These are phyloP conservation scores for Leptogaster cylindrica DNA, from an alignment of 2,888 invertebrate genomes.

Conservation along the genomic window DNA sequence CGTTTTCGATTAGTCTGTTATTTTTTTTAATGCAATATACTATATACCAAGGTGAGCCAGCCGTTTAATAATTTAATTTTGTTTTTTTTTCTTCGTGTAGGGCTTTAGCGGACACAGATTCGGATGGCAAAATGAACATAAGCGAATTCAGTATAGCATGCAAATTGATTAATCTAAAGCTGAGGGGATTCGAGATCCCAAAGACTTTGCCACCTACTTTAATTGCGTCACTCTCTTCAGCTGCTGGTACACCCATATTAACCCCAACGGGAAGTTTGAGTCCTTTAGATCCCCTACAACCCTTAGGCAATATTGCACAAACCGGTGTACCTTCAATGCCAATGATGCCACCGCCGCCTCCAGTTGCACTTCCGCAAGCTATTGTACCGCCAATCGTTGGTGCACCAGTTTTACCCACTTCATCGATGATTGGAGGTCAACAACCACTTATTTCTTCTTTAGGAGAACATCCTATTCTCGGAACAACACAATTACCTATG, in stretches of 20 bases:
- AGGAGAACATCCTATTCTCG: constrained; percentile 45
- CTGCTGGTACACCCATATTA: constrained; percentile 62
- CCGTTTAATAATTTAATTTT: background rate
- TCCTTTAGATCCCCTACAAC: constrained; percentile 57
- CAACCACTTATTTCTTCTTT: constrained; percentile 53
- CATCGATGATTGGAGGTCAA: constrained; percentile 47
- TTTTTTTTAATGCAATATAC: background rate
- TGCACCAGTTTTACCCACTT: constrained; percentile 43
- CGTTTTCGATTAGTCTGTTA: background rate
- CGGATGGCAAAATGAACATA: constrained; percentile 95
- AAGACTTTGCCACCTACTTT: constrained; percentile 80
- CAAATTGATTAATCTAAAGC: constrained; percentile 91
- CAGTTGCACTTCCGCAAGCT: constrained; percentile 37
- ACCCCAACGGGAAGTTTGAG: constrained; percentile 59
- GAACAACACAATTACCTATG: constrained; percentile 44
- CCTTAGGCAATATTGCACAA: constrained; percentile 46
- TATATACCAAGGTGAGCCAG: too few species aligned
- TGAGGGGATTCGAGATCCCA: constrained; percentile 91
- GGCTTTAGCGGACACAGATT: constrained; percentile 91
- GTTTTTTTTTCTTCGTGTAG: constrained; percentile 61
- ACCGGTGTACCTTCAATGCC: constrained; percentile 32
- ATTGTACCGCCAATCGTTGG: constrained; percentile 34
- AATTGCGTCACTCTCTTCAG: constrained; percentile 70
- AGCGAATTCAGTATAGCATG: constrained; percentile 98
- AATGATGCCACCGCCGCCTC: constrained; percentile 43